phyloP scores from a whole-genome alignment of 2,888 invertebrate species.

The Tiphia femorata region DNA sequence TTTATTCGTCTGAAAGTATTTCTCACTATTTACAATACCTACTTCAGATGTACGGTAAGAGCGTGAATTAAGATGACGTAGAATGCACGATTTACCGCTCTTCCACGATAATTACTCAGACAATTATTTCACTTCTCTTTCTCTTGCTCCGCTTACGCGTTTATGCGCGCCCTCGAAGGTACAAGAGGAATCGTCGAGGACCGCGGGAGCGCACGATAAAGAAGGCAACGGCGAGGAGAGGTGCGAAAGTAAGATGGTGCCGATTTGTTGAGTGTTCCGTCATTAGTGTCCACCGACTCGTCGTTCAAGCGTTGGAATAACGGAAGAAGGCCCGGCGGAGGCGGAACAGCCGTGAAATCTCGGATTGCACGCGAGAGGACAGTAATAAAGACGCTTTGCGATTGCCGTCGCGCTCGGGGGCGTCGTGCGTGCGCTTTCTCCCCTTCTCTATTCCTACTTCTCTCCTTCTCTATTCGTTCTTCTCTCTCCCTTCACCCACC shows the following conservation, averaged over 20 bases:
- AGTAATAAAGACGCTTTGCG: background rate
- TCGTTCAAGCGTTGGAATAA: constrained; percentile 21
- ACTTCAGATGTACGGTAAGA: no score
- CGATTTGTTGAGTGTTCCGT: constrained; percentile 12
- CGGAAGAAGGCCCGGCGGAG: background rate
- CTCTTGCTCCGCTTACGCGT: no score
- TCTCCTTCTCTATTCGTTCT: background rate
- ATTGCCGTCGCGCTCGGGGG: background rate
- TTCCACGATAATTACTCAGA: no score
- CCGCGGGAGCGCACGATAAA: background rate
- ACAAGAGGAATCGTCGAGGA: background rate
- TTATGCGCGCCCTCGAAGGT: no score
- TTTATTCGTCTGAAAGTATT: no score
- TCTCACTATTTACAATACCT: no score
- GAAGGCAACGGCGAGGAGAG: background rate
- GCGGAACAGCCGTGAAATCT: constrained; percentile 2
- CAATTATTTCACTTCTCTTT: no score
- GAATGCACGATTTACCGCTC: no score
- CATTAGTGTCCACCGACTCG: constrained; percentile 30
- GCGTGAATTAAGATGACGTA: no score
- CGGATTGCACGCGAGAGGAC: background rate
- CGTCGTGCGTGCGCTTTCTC: background rate
- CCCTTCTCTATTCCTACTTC: background rate
- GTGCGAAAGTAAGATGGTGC: background rate
- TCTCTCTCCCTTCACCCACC: no score